Base-by-base conservation (phyloP, 2,113 vertebrate genomes). In the Apodemus sylvaticus region DNA sequence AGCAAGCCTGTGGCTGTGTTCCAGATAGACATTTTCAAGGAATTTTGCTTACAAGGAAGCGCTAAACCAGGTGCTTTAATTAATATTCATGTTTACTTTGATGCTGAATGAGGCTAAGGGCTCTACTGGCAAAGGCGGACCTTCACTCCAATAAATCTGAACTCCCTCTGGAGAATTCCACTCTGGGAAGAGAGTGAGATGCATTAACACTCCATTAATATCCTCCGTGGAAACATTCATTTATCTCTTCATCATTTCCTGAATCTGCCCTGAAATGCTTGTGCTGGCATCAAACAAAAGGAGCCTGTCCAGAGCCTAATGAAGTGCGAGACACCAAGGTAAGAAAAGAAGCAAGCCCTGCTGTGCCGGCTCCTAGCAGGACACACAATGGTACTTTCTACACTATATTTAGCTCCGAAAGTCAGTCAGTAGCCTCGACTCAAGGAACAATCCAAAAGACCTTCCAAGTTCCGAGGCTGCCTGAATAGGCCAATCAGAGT, bases 281-380 rank as follows among this genome's bases (percentile, higher is more conserved):
- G 42, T 89, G 90, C 94, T 97, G 96, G 91, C 79, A 97, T 93
- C 48, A 29, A 94, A 96, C 96, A 71, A 62, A 94, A 98, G 70
- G 94, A 94, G 83, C 71, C 24, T 93, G 96, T 79, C 66, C 79
- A 60, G 73, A 94, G 60, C 96, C 81, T 98, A 97, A 98, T 96
- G 97, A 97, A 95, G 97, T 97, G 96, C 86, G 96, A 96, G 62
- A 93, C n/a, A 97, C 90, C 89, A 93, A 98, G 98, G 95, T 96
- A 98, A 95, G 96, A 98, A 97, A 98, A 95, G 96, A 98, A 97
- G 93, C 89, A 94, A 94, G 94, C 97, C 64, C 81, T 81, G 89
- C 58, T 48, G 31, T 5, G 10, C 45, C 62, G 70, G 90, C 60
- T 94, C 62, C 89, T n/a, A 34, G 51, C 83, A 20, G 36, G 94